phyloP scores from a whole-genome alignment of 2,888 invertebrate species.

The Serrognathus titanus region DNA sequence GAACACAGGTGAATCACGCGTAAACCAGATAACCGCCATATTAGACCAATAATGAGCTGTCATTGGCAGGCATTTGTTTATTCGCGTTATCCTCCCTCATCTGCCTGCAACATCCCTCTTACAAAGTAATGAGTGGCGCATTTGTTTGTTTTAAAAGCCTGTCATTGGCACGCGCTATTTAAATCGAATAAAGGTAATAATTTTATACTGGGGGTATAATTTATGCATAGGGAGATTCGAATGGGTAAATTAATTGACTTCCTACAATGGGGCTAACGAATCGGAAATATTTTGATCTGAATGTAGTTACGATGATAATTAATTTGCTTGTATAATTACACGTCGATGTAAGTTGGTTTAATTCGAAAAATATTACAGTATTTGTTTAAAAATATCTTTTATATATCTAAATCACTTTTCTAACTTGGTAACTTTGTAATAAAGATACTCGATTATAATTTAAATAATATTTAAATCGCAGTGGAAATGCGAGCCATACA shows the following conservation, averaged over 20 bases:
- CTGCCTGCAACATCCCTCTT: constrained; percentile 7
- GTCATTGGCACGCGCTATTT: constrained; percentile 15
- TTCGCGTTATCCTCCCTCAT: constrained; percentile 11
- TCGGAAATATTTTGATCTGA: no score
- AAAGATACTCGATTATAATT: no score
- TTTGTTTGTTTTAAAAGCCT: constrained; percentile 19
- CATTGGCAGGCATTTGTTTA: constrained; percentile 25
- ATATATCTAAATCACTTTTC: no score
- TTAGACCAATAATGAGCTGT: constrained; percentile 29
- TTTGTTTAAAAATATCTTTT: no score
- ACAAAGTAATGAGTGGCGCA: constrained; percentile 11
- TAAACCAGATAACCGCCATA: constrained; percentile 25
- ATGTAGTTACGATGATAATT: no score
- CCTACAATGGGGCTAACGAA: constrained; percentile 2
- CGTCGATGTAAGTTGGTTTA: no score
- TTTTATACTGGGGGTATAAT: constrained; percentile 8
- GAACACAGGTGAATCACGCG: constrained; percentile 23
- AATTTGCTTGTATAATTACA: no score
- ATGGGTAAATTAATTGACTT: neutral
- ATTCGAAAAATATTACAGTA: no score
- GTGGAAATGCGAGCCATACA: no score
- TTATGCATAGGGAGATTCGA: neutral
- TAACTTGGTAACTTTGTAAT: no score
- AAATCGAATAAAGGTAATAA: constrained; percentile 17
- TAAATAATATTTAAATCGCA: no score